phyloP scores from a whole-genome alignment of 1,140 invertebrate species.

The Nymphalis io region DNA sequence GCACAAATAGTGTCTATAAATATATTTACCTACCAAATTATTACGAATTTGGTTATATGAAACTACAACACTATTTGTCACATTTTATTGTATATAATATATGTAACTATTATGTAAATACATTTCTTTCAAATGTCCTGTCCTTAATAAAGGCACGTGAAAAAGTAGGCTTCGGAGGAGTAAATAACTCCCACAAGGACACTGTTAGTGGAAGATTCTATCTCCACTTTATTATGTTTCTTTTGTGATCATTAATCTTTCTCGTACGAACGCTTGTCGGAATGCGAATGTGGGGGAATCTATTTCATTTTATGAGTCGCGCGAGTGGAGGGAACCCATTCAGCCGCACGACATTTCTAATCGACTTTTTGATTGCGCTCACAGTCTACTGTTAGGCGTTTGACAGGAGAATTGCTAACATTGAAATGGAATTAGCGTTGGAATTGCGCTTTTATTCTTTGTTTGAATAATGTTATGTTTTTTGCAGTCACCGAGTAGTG shows the following conservation, averaged over 20 bases:
- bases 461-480: constrained; percentile 9
- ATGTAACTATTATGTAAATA: constrained; percentile 22
- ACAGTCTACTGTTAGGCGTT: constrained; percentile 60
- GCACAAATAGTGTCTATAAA: too few relatives aligned
- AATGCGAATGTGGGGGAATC: constrained; percentile 80
- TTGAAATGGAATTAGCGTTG: constrained; percentile 50
- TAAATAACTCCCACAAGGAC: constrained; percentile 79
- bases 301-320: constrained; percentile 80
- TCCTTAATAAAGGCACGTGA: constrained; percentile 70
- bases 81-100: constrained; percentile 26
- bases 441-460: constrained; percentile 31
- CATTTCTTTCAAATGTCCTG: constrained; percentile 35
- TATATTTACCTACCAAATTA: constrained; percentile 63
- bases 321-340: constrained; percentile 73
- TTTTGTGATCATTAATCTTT: constrained; percentile 81
- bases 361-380: constrained; percentile 79
- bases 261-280: constrained; percentile 80
- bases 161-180: constrained; percentile 68
- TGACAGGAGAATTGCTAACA: constrained; percentile 54
- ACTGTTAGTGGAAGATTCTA: constrained; percentile 79
- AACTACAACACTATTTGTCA: constrained; percentile 35
- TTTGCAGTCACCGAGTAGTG: constrained; percentile 71
- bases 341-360: constrained; percentile 78
- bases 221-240: constrained; percentile 81
- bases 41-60: constrained; percentile 50